Conservation (phyloP, 2,888 invertebrate genomes). For the Epinotia brunnichana region DNA sequence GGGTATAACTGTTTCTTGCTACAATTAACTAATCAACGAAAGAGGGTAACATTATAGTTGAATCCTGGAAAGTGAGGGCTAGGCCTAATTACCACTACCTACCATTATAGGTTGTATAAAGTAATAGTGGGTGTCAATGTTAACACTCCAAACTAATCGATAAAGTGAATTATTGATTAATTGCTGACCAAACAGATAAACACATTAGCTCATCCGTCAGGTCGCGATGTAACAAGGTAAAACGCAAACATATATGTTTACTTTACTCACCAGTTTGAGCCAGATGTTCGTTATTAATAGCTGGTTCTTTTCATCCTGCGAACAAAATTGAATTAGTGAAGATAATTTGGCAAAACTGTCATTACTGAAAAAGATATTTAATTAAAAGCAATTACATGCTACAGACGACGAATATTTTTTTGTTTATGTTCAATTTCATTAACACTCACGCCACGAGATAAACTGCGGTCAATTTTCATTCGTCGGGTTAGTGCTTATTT, state of each 20-base stretch:
- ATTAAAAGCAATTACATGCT: constrained; percentile 14
- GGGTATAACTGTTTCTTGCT: no score
- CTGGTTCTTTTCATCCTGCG: constrained; percentile 98
- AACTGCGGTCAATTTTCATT: no score
- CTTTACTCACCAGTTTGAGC: constrained; percentile 92
- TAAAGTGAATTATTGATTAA: constrained; percentile 33
- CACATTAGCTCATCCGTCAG: constrained; percentile 25
- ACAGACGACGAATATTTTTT: not conserved
- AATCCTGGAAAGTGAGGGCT: not conserved
- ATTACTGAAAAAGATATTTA: constrained; percentile 11
- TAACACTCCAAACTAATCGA: constrained; percentile 23
- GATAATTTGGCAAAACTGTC: not conserved
- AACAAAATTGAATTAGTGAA: constrained; percentile 58
- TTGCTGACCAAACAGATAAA: constrained; percentile 45
- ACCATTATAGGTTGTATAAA: not conserved
- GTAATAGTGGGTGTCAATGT: not conserved
- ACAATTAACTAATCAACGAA: not conserved
- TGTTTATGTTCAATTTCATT: not conserved
- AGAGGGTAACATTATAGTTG: not conserved
- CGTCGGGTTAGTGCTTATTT: no score
- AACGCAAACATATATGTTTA: not conserved
- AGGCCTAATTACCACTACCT: not conserved
- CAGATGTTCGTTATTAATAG: constrained; percentile 98
- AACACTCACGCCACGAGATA: not conserved
- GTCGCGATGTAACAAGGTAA: not conserved